Conservation (phyloP, 2,797 vertebrate genomes). For the Balearica regulorum region DNA sequence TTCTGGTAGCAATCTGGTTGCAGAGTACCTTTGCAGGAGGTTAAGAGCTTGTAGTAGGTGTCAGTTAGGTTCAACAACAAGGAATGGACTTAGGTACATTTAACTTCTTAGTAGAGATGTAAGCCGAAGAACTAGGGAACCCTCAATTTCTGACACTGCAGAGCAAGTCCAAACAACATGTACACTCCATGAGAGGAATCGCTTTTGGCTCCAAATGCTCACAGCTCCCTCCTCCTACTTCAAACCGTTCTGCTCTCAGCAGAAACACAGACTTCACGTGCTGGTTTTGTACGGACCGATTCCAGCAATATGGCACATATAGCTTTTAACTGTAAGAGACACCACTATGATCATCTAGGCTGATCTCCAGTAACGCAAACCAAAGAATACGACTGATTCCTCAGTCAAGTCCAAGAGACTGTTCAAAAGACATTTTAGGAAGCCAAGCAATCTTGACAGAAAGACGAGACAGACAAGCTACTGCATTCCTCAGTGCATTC, state of each 20-base stretch:
- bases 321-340: background rate
- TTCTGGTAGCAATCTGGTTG: background rate
- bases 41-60: background rate
- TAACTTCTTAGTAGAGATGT: background rate
- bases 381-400: background rate
- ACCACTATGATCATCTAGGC: background rate
- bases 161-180: background rate
- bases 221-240: background rate
- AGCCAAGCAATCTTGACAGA: background rate
- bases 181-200: background rate
- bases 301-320: background rate
- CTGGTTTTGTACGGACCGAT: background rate
- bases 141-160: background rate
- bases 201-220: background rate
- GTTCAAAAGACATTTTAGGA: background rate
- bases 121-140: background rate
- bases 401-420: background rate
- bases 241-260: background rate
- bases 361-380: background rate
- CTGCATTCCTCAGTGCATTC: background rate
- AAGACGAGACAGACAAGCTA: background rate
- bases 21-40: background rate
- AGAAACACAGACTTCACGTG: background rate
- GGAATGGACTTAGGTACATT: background rate
- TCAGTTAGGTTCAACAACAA: background rate